These are phyloP conservation scores for Vireo griseus DNA, from an alignment of 2,797 vertebrate genomes.

Conservation along the genomic window DNA sequence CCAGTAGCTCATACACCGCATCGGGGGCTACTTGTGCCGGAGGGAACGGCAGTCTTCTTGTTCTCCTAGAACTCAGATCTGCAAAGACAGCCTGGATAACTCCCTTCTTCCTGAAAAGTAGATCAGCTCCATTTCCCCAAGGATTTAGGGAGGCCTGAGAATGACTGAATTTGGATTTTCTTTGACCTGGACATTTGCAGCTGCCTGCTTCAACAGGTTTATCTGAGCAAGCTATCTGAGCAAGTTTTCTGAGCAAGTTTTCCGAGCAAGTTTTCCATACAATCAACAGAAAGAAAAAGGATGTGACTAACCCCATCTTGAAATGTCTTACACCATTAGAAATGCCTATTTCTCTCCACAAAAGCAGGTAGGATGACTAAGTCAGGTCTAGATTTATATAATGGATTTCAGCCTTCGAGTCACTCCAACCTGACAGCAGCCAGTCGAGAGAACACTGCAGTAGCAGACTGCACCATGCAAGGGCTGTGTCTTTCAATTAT, in stretches of 20 bases:
- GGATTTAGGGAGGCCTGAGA: background rate
- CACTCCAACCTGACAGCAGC: background rate
- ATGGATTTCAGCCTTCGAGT: background rate
- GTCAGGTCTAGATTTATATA: background rate
- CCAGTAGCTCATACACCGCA: fast-evolving
- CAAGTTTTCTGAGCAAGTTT: background rate
- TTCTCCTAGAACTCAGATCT: background rate
- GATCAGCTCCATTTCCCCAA: background rate
- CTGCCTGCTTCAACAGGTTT: background rate
- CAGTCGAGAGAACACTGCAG: background rate
- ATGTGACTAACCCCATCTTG: background rate
- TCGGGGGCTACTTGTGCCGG: background rate
- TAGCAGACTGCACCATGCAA: background rate
- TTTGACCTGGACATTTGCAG: background rate
- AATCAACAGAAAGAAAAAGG: background rate
- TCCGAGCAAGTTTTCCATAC: background rate
- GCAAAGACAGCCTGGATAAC: background rate
- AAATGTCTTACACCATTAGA: background rate
- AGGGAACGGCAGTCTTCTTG: background rate
- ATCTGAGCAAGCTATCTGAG: background rate
- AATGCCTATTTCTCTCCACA: background rate
- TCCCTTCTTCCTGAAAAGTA: background rate
- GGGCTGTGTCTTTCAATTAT: background rate
- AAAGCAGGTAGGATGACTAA: background rate
- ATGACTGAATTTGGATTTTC: background rate